Evolutionary conservation across 2,797 vertebrate species (phyloP).

Genomic region (Microctenopoma stevenorrisi): DNA sequence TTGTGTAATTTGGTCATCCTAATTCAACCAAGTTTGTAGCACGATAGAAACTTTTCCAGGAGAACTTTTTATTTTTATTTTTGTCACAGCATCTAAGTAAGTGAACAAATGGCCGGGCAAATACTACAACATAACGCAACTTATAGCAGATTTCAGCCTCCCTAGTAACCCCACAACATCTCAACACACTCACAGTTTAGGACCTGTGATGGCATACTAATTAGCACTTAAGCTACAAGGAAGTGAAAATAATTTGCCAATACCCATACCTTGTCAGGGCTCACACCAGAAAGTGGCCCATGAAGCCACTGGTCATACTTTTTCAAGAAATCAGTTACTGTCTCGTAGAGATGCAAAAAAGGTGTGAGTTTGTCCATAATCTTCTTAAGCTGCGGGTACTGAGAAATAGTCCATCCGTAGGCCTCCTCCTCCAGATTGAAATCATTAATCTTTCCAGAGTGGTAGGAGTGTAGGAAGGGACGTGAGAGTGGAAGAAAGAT

Average conservation of each 20-base stretch:
- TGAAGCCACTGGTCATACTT: conserved; percentile 84
- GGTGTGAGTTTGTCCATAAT: conserved; percentile 85
- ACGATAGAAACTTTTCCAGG: not conserved
- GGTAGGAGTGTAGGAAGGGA: not conserved
- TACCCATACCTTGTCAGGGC: conserved; percentile 81
- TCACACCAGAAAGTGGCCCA: conserved; percentile 84
- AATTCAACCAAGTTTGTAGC: not conserved
- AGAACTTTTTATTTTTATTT: not conserved
- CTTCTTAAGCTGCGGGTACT: conserved; percentile 88
- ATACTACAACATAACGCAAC: not conserved
- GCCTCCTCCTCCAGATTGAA: conserved; percentile 90
- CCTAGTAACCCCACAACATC: not conserved
- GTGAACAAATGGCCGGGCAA: not conserved
- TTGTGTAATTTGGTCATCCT: not conserved
- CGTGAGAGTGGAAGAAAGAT: not conserved
- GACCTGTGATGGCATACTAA: too few relatives aligned
- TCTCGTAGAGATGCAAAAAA: conserved; percentile 88
- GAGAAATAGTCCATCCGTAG: conserved; percentile 85
- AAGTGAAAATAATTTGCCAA: not conserved
- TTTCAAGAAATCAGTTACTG: conserved; percentile 81
- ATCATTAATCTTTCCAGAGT: conserved; percentile 83
- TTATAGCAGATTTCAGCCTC: not conserved
- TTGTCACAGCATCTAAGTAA: not conserved
- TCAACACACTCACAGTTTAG: not conserved
- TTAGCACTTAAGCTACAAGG: too few relatives aligned